Evolutionary conservation across 2,113 vertebrate species (phyloP), one percentile per base, ranked within the genome.

Genomic region (Lophotis ruficrista): DNA sequence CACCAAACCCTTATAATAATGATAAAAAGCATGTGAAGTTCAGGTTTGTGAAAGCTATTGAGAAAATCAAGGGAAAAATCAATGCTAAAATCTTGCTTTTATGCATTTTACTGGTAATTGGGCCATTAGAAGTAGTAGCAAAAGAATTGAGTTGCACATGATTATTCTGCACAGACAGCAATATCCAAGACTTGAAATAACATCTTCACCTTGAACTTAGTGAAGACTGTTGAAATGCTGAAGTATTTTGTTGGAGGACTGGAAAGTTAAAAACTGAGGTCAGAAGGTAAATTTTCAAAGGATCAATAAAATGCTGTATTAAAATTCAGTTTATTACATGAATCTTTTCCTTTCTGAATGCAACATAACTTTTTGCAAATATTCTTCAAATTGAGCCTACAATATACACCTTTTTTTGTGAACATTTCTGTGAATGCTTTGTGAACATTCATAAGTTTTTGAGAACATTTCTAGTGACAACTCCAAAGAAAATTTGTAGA

Each of bases 31-130:
- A 72, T 38, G 73, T 69, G 91, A 84, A 94, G 73, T 91, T 93
- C 57, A 89, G 53, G 80, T 91, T 94, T 94, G 73, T 94, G 73
- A 92, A 95, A 92, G 91, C 94, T 82, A 87, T 79, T 43, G 83
- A 92, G 72, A 92, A 94, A 95, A 95, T 90, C 86, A 85, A 91
- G 92, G 27, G 43, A 33, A 92, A 95, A 97, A 96, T 96, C 95
- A 96, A 97, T 96, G 91, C 11, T 87, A 93, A 94, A 96, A 92
- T 87, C 81, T 87, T 87, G 53, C 91, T 94, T 95, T 96, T 96
- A 95, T 89, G 89, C 95, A 80, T 95, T 95, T 97, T 93, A 93
- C 92, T 95, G 77, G 73, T 96, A 97, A 96, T 96, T 96, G 94
- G 89, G 66, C 91, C 89, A 94, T 97, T 96, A 94, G 86, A 94